These are phyloP conservation scores for Ptilodon capucinus DNA, from an alignment of 2,888 invertebrate genomes.

Conservation along the genomic window DNA sequence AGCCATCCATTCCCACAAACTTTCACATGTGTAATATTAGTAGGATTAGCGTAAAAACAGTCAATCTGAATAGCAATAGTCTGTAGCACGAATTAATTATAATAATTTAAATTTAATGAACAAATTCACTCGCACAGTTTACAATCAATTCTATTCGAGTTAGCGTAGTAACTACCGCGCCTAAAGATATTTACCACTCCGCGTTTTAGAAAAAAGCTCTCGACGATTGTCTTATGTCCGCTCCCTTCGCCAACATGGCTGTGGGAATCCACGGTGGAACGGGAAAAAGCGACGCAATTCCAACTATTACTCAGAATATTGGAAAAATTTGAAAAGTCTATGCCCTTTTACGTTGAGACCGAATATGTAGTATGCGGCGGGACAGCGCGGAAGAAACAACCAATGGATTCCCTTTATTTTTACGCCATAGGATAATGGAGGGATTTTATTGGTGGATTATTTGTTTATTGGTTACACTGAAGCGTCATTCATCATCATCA, in stretches of 20 bases:
- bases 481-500: too few relatives aligned
- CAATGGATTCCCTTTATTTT: background rate
- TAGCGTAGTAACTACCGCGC: slow-evolving; percentile 8
- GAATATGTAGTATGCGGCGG: background rate
- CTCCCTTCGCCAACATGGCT: slow-evolving; percentile 30
- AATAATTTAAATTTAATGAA: too few relatives aligned
- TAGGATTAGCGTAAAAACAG: too few relatives aligned
- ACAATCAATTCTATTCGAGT: background rate
- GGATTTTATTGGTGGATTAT: too few relatives aligned
- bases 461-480: too few relatives aligned
- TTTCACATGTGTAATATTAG: too few relatives aligned
- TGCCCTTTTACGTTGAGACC: background rate
- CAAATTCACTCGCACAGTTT: too few relatives aligned
- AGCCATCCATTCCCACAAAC: too few relatives aligned
- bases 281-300: slow-evolving; percentile 18
- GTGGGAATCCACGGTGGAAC: slow-evolving; percentile 32
- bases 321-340: slow-evolving; percentile 22
- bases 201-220: slow-evolving; percentile 39
- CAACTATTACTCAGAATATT: slow-evolving; percentile 26
- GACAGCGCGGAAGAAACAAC: background rate
- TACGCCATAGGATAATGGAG: too few relatives aligned
- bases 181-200: slow-evolving; percentile 31
- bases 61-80: too few relatives aligned
- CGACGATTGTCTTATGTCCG: slow-evolving; percentile 31
- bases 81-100: too few relatives aligned